Evolutionary conservation across 2,797 vertebrate genomes (phyloP).

Genomic region (Argyrosomus regius): DNA sequence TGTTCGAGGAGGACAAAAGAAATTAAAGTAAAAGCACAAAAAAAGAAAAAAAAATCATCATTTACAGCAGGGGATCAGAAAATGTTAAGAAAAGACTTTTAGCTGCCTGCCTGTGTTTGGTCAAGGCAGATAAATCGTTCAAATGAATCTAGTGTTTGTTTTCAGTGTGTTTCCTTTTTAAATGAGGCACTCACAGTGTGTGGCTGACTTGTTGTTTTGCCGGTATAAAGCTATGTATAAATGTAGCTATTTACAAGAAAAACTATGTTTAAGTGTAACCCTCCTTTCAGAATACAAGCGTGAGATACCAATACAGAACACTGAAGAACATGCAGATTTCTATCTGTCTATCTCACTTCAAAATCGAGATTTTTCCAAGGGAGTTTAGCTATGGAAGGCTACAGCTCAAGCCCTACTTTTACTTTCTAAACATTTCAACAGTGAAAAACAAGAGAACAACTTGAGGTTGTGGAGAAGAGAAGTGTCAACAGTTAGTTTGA

Average conservation of each 20-base stretch:
- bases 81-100: neutral
- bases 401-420: slow-evolving; percentile 12
- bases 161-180: neutral
- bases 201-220: neutral
- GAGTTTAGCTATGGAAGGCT: neutral
- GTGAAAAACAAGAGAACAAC: slow-evolving; percentile 3
- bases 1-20: neutral
- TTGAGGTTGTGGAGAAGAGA: neutral
- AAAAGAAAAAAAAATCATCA: neutral
- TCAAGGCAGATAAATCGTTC: neutral
- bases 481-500: too few relatives aligned
- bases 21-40: slow-evolving; percentile 1
- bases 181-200: neutral
- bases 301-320: neutral
- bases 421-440: neutral
- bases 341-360: neutral
- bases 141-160: slow-evolving; percentile 10
- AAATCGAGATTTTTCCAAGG: neutral
- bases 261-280: neutral
- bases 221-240: too few relatives aligned
- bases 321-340: neutral
- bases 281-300: neutral
- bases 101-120: neutral
- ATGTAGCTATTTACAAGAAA: neutral
- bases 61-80: slow-evolving; percentile 13